Percentiles rank a stretch among this genome's conserved stretches.
Evolutionary conservation across 2,888 invertebrate species (phyloP).

Genomic region (Leptopilina syphax): DNA sequence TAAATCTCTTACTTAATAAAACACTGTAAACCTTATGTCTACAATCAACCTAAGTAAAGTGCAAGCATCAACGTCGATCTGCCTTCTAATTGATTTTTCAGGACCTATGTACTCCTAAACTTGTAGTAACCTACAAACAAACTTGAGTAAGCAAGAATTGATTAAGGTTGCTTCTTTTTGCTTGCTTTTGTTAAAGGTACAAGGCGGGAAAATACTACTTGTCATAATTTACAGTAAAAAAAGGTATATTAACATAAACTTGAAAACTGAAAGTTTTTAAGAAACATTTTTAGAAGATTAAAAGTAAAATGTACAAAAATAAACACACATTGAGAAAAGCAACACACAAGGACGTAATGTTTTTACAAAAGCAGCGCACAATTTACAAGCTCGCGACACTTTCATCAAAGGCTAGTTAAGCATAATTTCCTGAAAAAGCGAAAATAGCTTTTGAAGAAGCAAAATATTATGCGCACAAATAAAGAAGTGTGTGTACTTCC

Average conservation of each 20-base stretch:
- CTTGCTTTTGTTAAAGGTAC: no score
- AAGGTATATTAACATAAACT: background rate
- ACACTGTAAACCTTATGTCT: no score
- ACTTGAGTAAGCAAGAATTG: no score
- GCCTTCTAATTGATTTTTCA: no score
- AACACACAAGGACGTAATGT: background rate
- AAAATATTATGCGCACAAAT: background rate
- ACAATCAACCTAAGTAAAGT: no score
- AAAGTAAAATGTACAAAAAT: background rate
- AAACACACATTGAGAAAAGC: background rate
- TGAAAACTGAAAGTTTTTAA: background rate
- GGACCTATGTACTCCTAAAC: no score
- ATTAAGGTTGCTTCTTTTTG: no score
- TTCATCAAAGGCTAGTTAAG: background rate
- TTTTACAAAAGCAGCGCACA: background rate
- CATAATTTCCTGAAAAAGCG: background rate
- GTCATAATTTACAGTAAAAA: background rate
- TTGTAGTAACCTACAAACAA: no score
- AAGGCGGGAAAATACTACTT: no score
- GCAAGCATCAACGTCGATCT: no score
- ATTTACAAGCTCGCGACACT: constrained; percentile 5
- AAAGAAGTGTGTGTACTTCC: background rate
- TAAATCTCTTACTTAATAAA: no score
- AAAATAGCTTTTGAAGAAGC: constrained; percentile 6
- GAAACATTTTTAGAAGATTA: background rate